phyloP scores from a whole-genome alignment of 2,113 vertebrate species.

The Porphyrio hochstetteri region DNA sequence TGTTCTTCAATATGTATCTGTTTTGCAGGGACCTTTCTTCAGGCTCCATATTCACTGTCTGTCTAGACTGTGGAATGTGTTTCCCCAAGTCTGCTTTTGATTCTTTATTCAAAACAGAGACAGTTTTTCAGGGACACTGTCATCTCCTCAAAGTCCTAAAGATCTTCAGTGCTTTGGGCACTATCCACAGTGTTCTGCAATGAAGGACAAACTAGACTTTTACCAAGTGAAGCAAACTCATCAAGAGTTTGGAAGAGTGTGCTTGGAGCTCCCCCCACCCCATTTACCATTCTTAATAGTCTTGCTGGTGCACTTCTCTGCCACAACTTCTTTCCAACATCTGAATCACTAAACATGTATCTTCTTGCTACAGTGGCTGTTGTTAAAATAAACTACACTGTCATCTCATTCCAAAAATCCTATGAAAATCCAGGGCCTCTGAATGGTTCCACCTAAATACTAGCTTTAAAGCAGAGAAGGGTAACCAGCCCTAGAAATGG shows the following conservation, averaged over 20 bases:
- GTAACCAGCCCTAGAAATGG: not conserved
- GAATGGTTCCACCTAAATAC: not conserved
- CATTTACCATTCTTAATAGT: not conserved
- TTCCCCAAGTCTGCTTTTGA: not conserved
- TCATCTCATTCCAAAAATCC: not conserved
- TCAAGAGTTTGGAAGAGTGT: not conserved
- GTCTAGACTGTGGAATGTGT: not conserved
- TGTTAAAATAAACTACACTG: not conserved
- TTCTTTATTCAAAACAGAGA: not conserved
- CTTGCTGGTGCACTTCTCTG: not conserved
- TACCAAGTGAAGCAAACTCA: not conserved
- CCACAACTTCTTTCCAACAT: not conserved
- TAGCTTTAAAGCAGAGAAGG: not conserved
- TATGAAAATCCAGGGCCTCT: not conserved
- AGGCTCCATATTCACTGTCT: not conserved
- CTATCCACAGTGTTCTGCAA: not conserved
- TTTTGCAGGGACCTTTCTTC: not conserved
- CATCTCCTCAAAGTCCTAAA: not conserved
- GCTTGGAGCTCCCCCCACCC: not conserved
- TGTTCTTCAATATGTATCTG: not conserved
- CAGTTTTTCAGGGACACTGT: not conserved
- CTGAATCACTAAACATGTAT: not conserved
- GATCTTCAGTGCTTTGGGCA: not conserved
- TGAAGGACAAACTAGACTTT: not conserved
- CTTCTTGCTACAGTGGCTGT: not conserved